These are phyloP conservation scores for Macrostomum lignano DNA, from an alignment of 1,140 invertebrate species.

Conservation along the genomic window DNA sequence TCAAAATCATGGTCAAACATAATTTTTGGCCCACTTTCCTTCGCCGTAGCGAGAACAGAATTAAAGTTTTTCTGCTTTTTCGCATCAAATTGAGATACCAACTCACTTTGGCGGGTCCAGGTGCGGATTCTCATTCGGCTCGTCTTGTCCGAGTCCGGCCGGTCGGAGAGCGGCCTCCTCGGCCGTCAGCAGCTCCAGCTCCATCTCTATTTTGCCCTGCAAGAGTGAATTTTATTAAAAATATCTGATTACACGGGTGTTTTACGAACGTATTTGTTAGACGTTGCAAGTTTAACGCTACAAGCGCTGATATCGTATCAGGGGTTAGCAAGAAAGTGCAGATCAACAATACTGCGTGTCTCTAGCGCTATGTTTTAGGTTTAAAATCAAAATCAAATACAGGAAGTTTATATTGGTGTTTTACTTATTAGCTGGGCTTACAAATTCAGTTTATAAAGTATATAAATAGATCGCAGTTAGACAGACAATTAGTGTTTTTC, in stretches of 20 bases:
- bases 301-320: no score
- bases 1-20: background rate
- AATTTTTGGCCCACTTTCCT: background rate
- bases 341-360: no score
- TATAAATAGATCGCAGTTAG: no score
- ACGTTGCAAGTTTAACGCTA: background rate
- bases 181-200: constrained; percentile 27
- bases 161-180: constrained; percentile 24
- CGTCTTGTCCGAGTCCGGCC: constrained; percentile 27
- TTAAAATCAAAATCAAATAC: no score
- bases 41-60: background rate
- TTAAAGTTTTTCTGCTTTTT: constrained; percentile 1
- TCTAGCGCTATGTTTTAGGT: no score
- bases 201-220: constrained; percentile 32
- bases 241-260: background rate
- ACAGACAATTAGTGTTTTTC: no score
- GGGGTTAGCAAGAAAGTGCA: no score
- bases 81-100: background rate
- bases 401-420: no score
- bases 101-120: constrained; percentile 29
- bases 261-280: background rate
- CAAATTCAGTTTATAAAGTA: no score
- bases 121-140: constrained; percentile 30
- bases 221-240: constrained; percentile 5
- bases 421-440: no score